Conservation (phyloP, 2,797 vertebrate species). For the Thamnophis elegans region DNA sequence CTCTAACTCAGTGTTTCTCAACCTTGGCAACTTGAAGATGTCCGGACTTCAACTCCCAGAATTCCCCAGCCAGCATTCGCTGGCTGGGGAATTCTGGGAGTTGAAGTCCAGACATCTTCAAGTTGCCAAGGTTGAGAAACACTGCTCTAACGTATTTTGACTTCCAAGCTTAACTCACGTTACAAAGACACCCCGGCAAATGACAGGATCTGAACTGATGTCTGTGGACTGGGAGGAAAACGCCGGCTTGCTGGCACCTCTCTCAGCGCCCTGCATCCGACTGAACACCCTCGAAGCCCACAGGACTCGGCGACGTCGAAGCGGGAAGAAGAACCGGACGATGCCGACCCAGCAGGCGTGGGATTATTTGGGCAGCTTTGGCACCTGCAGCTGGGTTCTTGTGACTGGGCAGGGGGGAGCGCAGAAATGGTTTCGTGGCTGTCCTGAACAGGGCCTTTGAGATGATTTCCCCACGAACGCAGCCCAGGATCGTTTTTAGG, state of each 20-base stretch:
- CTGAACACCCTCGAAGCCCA: neutral
- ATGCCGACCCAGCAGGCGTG: neutral
- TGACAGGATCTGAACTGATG: conserved; percentile 41
- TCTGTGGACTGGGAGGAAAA: neutral
- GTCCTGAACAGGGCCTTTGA: neutral
- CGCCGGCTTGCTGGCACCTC: conserved; percentile 18
- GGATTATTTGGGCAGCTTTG: neutral
- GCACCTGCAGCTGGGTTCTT: neutral
- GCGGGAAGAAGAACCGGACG: neutral
- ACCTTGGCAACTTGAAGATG: too few species aligned
- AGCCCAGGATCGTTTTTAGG: neutral
- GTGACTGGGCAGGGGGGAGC: neutral
- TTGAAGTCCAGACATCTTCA: too few species aligned
- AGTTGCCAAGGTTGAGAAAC: too few species aligned
- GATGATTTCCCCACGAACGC: neutral
- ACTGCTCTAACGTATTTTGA: conserved; percentile 12
- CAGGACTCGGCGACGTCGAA: neutral
- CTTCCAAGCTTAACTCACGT: conserved; percentile 21
- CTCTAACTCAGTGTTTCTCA: too few species aligned
- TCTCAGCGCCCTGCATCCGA: neutral
- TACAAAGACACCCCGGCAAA: conserved; percentile 33
- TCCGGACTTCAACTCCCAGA: too few species aligned
- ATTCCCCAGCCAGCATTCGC: too few species aligned
- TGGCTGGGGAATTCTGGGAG: too few species aligned
- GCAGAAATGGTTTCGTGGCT: neutral